These are phyloP conservation scores for Pyrochroa serraticornis DNA, from an alignment of 2,888 invertebrate genomes.

Conservation along the genomic window DNA sequence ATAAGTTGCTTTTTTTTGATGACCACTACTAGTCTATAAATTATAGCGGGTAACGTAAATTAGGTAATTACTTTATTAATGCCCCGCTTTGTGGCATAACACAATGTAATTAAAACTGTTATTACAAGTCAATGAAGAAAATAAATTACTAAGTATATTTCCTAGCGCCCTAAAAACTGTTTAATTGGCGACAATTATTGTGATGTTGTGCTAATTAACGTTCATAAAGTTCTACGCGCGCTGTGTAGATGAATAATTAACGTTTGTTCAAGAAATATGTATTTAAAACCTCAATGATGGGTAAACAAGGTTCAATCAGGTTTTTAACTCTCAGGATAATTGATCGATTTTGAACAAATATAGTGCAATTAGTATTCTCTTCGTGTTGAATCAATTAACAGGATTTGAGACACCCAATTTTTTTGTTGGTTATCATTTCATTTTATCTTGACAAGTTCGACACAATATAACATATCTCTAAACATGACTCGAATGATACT, in stretches of 20 bases:
- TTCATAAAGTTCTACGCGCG: constrained; percentile 9
- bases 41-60: neutral
- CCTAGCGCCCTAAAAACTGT: constrained; percentile 10
- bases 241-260: constrained; percentile 3
- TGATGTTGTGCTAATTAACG: constrained; percentile 29
- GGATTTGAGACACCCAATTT: too few species aligned
- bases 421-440: too few species aligned
- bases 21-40: neutral
- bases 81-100: neutral
- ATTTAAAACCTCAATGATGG: constrained; percentile 1
- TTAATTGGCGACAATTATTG: constrained; percentile 36
- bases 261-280: constrained; percentile 12
- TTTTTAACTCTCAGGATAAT: too few species aligned
- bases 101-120: neutral
- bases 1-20: too few species aligned
- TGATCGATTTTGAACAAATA: too few species aligned
- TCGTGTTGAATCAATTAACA: too few species aligned
- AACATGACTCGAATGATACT: too few species aligned
- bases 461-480: too few species aligned
- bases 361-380: too few species aligned
- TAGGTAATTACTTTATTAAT: neutral
- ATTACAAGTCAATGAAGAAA: constrained; percentile 1
- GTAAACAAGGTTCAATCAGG: too few species aligned
- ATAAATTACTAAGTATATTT: neutral
- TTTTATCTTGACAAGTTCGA: too few species aligned